Evolutionary conservation across 2,888 invertebrate genomes (phyloP).

Genomic region (Quadriops clusia): DNA sequence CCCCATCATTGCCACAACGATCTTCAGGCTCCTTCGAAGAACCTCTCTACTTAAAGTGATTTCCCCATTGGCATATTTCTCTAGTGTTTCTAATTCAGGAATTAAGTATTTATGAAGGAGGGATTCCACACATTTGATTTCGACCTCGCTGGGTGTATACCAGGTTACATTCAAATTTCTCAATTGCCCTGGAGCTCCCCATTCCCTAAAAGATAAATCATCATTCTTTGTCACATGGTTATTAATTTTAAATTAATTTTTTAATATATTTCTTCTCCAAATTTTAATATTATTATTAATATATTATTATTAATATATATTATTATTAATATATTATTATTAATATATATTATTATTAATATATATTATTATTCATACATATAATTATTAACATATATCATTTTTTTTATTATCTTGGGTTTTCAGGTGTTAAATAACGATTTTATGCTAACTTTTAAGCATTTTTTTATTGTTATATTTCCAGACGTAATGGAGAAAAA

Average conservation of each 20-base stretch:
- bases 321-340: conserved; percentile 5
- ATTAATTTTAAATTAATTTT: not conserved
- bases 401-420: too few relatives aligned
- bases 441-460: too few relatives aligned
- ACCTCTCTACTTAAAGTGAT: conserved; percentile 50
- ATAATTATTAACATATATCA: not conserved
- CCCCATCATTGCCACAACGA: conserved; percentile 53
- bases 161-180: conserved; percentile 57
- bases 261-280: too few relatives aligned
- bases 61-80: conserved; percentile 43
- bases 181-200: conserved; percentile 64
- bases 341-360: conserved; percentile 3
- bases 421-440: too few relatives aligned
- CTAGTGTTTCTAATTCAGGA: conserved; percentile 49
- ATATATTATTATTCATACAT: not conserved
- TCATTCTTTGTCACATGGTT: too few relatives aligned
- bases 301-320: not conserved
- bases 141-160: conserved; percentile 63
- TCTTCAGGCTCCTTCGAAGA: conserved; percentile 52
- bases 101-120: conserved; percentile 54
- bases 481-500: too few relatives aligned
- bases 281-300: not conserved
- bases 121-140: conserved; percentile 53
- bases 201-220: conserved; percentile 49
- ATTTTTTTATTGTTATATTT: too few relatives aligned